Percentiles rank a stretch among this genome's conserved stretches.
Evolutionary conservation across 2,797 vertebrate species (phyloP).

Genomic region (Crax fasciolata): DNA sequence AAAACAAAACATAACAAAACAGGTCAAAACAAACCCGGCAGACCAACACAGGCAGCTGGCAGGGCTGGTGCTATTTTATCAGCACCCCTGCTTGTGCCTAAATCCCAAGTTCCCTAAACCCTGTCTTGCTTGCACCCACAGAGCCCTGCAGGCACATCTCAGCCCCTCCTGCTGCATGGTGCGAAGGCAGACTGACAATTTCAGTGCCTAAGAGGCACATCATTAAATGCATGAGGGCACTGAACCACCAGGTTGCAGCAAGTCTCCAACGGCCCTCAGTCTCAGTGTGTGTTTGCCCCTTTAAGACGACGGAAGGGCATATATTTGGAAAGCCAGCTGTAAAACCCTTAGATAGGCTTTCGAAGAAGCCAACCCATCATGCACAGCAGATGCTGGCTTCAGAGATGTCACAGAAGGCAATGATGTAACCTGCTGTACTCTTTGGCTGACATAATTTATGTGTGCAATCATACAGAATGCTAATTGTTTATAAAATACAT

Average conservation of each 20-base stretch:
- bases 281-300: background rate
- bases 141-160: background rate
- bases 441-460: slow-evolving; percentile 61
- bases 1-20: background rate
- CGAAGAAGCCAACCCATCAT: slow-evolving; percentile 45
- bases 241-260: background rate
- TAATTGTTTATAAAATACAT: slow-evolving; percentile 21
- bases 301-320: slow-evolving; percentile 47
- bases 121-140: background rate
- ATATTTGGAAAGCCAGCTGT: slow-evolving; percentile 66
- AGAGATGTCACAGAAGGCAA: slow-evolving; percentile 71
- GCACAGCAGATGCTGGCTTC: slow-evolving; percentile 70
- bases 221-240: background rate
- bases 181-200: background rate
- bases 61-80: background rate
- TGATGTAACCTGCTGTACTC: slow-evolving; percentile 64
- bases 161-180: background rate
- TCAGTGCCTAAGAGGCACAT: background rate
- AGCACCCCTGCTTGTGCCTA: background rate
- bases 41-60: background rate
- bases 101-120: background rate
- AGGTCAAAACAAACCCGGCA: background rate
- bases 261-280: background rate
- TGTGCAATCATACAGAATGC: slow-evolving; percentile 28
- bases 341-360: slow-evolving; percentile 52